These are phyloP conservation scores for Periphyllus acericola DNA, from an alignment of 2,888 invertebrate genomes.

Conservation along the genomic window DNA sequence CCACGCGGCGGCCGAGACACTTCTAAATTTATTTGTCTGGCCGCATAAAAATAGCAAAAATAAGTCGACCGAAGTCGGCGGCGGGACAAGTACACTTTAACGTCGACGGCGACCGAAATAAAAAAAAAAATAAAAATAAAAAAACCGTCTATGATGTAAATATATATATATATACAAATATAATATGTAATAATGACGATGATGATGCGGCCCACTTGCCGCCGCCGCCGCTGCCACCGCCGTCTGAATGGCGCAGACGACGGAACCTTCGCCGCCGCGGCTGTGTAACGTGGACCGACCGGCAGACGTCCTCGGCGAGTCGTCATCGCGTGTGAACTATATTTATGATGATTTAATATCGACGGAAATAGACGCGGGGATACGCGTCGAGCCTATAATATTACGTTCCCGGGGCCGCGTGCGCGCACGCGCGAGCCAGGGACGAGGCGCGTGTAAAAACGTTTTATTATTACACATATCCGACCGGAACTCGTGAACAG, in stretches of 20 bases:
- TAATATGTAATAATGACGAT: too few relatives aligned
- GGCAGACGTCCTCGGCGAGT: conserved; percentile 35
- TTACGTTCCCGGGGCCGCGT: background rate
- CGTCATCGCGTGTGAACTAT: conserved; percentile 18
- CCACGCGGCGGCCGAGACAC: conserved; percentile 9
- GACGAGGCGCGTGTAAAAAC: too few relatives aligned
- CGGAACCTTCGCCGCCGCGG: conserved; percentile 26
- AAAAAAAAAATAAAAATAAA: background rate
- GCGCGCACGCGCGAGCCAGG: too few relatives aligned
- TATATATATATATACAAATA: background rate
- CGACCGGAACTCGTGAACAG: background rate
- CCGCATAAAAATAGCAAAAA: conserved; percentile 44
- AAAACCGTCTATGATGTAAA: conserved; percentile 1
- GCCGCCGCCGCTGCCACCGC: background rate
- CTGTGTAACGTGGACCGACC: background rate
- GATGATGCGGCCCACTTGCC: conserved; percentile 32
- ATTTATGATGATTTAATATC: conserved; percentile 15
- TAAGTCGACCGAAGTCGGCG: conserved; percentile 14
- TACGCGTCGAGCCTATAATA: background rate
- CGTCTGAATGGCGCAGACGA: background rate
- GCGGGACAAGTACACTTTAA: background rate
- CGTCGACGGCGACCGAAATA: conserved; percentile 28
- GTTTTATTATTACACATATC: too few relatives aligned
- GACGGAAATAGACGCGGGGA: conserved; percentile 35
- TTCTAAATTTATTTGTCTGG: conserved; percentile 54